Conservation (phyloP, 1,140 invertebrate species). For the Lepidotrigona ventralis region DNA sequence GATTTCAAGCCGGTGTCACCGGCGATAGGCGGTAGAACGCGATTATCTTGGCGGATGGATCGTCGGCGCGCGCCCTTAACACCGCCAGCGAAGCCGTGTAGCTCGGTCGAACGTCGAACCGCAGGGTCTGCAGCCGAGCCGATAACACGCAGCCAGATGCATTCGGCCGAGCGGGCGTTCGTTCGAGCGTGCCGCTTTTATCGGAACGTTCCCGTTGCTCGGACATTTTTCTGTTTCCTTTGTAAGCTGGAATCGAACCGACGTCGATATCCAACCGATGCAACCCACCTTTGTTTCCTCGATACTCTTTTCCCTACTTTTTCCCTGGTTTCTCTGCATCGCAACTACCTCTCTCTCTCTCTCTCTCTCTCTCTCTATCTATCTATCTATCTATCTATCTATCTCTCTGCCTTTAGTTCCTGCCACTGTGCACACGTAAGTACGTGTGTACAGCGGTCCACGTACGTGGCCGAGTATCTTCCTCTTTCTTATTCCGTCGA, state of each 20-base stretch:
- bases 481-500: neutral
- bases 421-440: neutral
- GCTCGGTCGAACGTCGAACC: slow-evolving; percentile 18
- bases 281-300: slow-evolving; percentile 20
- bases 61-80: slow-evolving; percentile 31
- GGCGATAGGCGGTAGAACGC: slow-evolving; percentile 13
- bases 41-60: slow-evolving; percentile 37
- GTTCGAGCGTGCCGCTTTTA: slow-evolving; percentile 31
- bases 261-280: neutral
- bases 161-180: slow-evolving; percentile 9
- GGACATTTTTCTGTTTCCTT: slow-evolving; percentile 46
- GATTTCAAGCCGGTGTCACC: slow-evolving; percentile 28
- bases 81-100: neutral
- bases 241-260: slow-evolving; percentile 30
- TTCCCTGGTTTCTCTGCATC: no score
- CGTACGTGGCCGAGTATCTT: neutral
- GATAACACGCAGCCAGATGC: slow-evolving; percentile 42
- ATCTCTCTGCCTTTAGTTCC: neutral
- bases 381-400: no score
- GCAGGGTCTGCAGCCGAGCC: slow-evolving; percentile 23
- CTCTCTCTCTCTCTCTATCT: neutral
- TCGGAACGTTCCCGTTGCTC: slow-evolving; percentile 34
- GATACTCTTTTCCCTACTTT: neutral
- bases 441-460: neutral
- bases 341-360: neutral